These are phyloP conservation scores for Bugulina stolonifera DNA, from an alignment of 2,888 invertebrate species.

Conservation along the genomic window DNA sequence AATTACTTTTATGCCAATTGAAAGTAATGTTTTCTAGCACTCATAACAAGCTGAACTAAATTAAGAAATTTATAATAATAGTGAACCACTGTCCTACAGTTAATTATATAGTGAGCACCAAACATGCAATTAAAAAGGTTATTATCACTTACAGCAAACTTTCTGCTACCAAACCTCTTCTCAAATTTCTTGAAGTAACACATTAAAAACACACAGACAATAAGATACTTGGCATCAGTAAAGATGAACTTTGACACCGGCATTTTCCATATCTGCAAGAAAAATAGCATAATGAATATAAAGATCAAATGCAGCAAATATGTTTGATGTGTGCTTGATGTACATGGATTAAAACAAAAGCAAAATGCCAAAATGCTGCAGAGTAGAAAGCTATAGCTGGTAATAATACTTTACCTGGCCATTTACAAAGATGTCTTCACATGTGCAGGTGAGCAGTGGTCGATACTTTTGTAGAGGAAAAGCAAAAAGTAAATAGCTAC, in stretches of 20 bases:
- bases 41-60: too few species aligned
- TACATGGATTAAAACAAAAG: too few species aligned
- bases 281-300: not conserved
- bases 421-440: not conserved
- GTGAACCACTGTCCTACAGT: too few species aligned
- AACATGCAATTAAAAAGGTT: not conserved
- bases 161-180: constrained; percentile 36
- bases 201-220: constrained; percentile 15
- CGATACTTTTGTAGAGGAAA: not conserved
- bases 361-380: too few species aligned
- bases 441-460: not conserved
- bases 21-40: too few species aligned
- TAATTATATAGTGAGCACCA: too few species aligned
- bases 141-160: constrained; percentile 21
- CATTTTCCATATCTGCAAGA: not conserved
- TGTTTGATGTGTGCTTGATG: not conserved
- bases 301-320: not conserved
- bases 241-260: not conserved
- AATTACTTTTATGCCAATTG: too few species aligned
- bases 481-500: not conserved
- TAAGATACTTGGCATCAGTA: constrained; percentile 13
- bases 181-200: constrained; percentile 35
- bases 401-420: not conserved
- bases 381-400: too few species aligned
- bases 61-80: too few species aligned